Base-by-base conservation (phyloP, 1,140 invertebrate species). In the Panonychus citri region DNA sequence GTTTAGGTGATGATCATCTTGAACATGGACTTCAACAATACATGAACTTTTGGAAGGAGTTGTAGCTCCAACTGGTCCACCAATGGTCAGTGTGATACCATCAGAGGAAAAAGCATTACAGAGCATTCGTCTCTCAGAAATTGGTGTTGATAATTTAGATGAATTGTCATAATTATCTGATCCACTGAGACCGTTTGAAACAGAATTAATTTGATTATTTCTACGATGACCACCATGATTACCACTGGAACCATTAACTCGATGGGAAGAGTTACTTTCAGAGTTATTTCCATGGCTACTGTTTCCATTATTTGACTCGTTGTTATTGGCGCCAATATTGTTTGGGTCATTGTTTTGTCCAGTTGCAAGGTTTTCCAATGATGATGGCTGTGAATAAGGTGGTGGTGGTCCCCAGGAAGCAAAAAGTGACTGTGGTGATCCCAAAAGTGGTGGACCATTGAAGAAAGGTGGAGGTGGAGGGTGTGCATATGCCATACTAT, bases 391-490 rank as follows among this genome's bases (percentile, higher is more conserved):
- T 50, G 79, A 80, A 63, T 82, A 82, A 0, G 80, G 80, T 3
- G 80, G 79, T 15, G 80, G 80, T 15, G 80, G 80, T 21, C 79
- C 80, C 80, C 80, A 81, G 15, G 81, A 60, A 48, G 7, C 55
- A 46, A 15, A 42, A 53, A 60, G 28, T 58, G 49, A 54, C 57
- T 56, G 5, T 25, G 24, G 19, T 53, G 26, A 40, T 30, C 46
- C 34, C 25, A 46, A 25, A 43, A 40, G n/a, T 30, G 21, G 43
- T 48, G 42, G 12, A 27, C 25, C 15, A 56, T 19, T 5, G 58
- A 43, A 27, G 43, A 55, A 30, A 53, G 58, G 12, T 56, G 57
- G 21, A 19, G 3, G 55, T 37, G 34, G 49, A 57, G 21, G 50
- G 15, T 52, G 50, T 17, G 24, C 27, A 30, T 26, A 19, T 21